Percentiles rank a stretch among this genome's conserved stretches.
These are phyloP conservation scores for Burhinus oedicnemus DNA, from an alignment of 2,113 vertebrate species.

Conservation along the genomic window DNA sequence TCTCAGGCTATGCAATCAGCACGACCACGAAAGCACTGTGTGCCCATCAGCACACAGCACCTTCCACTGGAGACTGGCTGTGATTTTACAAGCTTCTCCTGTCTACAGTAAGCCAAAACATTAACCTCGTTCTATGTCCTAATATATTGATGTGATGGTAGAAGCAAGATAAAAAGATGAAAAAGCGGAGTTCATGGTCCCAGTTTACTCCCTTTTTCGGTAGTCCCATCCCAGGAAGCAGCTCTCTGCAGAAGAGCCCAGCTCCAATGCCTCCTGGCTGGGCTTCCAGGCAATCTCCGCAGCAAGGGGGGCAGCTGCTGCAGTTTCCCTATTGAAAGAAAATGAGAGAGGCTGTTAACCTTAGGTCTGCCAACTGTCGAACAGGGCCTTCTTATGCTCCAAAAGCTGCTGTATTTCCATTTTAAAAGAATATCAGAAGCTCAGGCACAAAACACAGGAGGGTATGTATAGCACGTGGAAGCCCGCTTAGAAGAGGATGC, in stretches of 20 bases:
- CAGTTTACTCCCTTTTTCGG: not conserved
- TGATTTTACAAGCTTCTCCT: not conserved
- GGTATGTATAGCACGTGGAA: not conserved
- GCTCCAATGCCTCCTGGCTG: not conserved
- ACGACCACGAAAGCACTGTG: accelerated
- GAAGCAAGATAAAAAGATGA: not conserved
- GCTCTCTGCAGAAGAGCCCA: not conserved
- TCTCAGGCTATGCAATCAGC: not conserved
- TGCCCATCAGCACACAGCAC: not conserved
- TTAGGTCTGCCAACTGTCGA: not conserved
- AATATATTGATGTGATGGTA: not conserved
- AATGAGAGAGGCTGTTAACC: not conserved
- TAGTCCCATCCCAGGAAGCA: not conserved
- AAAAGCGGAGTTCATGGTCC: accelerated
- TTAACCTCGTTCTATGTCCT: not conserved
- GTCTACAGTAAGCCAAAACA: not conserved
- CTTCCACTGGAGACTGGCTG: not conserved
- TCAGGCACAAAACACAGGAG: not conserved
- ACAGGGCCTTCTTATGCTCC: not conserved
- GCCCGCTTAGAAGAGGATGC: not conserved
- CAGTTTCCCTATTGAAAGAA: not conserved
- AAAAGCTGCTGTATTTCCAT: not conserved
- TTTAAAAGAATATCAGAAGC: not conserved
- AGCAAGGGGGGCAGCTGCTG: not conserved
- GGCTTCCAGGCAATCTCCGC: not conserved